These are phyloP conservation scores for Cettia cetti DNA, from an alignment of 2,113 vertebrate genomes.

Conservation along the genomic window DNA sequence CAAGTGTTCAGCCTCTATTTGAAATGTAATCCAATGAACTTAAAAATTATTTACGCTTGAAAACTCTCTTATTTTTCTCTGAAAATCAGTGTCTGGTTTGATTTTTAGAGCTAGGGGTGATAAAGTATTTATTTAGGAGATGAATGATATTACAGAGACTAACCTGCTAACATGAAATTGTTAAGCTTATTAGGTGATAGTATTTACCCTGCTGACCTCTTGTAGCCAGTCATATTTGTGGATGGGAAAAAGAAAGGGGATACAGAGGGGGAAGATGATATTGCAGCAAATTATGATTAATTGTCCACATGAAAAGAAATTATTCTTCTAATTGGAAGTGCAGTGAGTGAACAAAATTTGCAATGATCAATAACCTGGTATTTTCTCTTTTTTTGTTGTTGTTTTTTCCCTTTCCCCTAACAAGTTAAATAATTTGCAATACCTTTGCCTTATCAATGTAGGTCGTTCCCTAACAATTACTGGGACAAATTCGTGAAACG, in stretches of 20 bases:
- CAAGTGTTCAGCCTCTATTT: not conserved
- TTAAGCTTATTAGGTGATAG: not conserved
- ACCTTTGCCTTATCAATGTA: constrained; percentile 58
- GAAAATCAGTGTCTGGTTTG: not conserved
- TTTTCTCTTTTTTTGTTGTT: not conserved
- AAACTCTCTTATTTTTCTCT: not conserved
- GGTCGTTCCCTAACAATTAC: constrained; percentile 97
- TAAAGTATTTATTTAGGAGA: not conserved
- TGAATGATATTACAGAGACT: not conserved
- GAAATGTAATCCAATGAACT: not conserved
- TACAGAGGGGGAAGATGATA: not conserved
- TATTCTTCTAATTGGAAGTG: not conserved
- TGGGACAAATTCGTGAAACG: constrained; percentile 99
- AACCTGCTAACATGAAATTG: not conserved
- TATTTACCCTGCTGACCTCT: not conserved
- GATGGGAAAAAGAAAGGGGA: not conserved
- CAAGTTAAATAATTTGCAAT: not conserved
- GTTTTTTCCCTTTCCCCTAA: not conserved
- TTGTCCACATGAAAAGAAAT: not conserved
- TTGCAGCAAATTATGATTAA: not conserved
- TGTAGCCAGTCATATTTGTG: not conserved
- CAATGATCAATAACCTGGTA: not conserved
- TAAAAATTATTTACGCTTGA: not conserved
- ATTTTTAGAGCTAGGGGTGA: not conserved
- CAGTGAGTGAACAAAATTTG: not conserved